Evolutionary conservation across 2,797 vertebrate genomes (phyloP).

Genomic region (Avahi laniger): DNA sequence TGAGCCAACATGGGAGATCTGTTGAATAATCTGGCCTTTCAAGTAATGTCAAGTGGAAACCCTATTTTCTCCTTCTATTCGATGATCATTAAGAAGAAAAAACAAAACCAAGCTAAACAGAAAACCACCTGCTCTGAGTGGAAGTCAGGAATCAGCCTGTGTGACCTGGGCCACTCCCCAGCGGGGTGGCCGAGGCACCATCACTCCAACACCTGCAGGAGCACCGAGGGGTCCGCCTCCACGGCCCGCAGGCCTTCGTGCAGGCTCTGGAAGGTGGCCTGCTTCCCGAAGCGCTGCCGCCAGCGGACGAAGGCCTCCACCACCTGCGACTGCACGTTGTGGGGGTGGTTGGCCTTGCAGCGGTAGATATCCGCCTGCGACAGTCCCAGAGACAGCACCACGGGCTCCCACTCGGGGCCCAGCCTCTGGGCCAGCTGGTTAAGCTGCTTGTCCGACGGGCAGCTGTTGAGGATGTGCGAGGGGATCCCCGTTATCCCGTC

Average conservation of each 20-base stretch:
- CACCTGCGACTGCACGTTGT: conserved; percentile 88
- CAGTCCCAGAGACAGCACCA: conserved; percentile 91
- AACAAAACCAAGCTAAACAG: not conserved
- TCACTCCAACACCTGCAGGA: conserved; percentile 86
- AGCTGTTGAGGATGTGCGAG: conserved; percentile 80
- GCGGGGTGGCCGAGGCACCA: accelerated
- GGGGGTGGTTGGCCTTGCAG: conserved; percentile 90
- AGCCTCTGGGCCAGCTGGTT: conserved; percentile 89
- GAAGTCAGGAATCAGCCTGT: not conserved
- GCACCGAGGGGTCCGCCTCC: conserved; percentile 87
- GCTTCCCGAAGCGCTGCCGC: conserved; percentile 88
- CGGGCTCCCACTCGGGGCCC: conserved; percentile 90
- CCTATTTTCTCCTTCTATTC: not conserved
- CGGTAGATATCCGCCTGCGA: conserved; percentile 88
- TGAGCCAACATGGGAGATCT: not conserved
- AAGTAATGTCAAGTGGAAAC: not conserved
- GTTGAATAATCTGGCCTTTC: not conserved
- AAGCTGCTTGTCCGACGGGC: conserved; percentile 91
- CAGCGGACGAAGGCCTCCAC: conserved; percentile 91
- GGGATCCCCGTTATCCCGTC: conserved; percentile 73
- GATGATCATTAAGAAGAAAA: not conserved
- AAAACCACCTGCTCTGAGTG: not conserved
- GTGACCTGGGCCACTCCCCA: not conserved
- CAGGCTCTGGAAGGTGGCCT: conserved; percentile 88
- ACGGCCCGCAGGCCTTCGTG: conserved; percentile 83